Conservation (phyloP, 2,113 vertebrate genomes). For the Ictalurus furcatus region DNA sequence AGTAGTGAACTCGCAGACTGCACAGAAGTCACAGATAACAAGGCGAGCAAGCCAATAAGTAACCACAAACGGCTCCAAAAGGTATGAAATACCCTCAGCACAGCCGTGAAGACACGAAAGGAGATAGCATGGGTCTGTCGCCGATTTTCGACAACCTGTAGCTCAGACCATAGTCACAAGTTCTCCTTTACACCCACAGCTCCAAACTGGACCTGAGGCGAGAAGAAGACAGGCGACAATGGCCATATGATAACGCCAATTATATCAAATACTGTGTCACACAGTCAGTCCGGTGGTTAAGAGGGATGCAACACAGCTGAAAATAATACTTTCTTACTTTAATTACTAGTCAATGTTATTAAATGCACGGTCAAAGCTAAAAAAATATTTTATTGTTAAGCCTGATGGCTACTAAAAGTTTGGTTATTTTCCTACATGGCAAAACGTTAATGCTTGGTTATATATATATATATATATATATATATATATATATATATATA, state of each 20-base stretch:
- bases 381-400: background rate
- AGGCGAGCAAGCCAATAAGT: background rate
- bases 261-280: too few species aligned
- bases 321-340: background rate
- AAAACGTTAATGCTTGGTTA: background rate
- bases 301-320: background rate
- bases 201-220: background rate
- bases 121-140: background rate
- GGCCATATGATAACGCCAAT: background rate
- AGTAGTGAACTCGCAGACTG: background rate
- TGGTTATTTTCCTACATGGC: background rate
- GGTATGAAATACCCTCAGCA: background rate
- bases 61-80: background rate
- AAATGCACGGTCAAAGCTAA: background rate
- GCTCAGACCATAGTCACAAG: background rate
- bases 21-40: background rate
- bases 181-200: background rate
- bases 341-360: background rate
- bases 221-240: background rate
- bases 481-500: too few species aligned
- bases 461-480: background rate
- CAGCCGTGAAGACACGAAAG: background rate
- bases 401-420: background rate
- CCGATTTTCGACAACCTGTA: background rate
- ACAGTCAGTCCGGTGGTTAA: background rate